phyloP scores from a whole-genome alignment of 2,113 vertebrate genomes.

The Varanus komodoensis region DNA sequence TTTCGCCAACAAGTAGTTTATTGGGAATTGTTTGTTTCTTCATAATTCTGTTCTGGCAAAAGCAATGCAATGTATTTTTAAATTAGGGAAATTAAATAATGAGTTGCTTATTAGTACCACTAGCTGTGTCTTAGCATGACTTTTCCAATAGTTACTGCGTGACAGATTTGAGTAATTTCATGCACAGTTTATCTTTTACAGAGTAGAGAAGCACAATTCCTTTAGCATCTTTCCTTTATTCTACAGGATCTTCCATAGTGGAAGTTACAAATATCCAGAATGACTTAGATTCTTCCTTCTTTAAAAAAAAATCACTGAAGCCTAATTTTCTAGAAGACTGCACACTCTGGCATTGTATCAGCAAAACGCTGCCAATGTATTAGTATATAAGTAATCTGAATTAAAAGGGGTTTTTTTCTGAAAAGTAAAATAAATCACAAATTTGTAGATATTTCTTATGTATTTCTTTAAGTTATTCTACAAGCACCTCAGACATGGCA shows the following conservation, averaged over 20 bases:
- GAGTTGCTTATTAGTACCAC: not conserved
- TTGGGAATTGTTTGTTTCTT: not conserved
- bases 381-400: not conserved
- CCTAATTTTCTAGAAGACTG: not conserved
- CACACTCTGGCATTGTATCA: not conserved
- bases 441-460: accelerated
- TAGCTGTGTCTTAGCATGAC: not conserved
- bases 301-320: constrained; percentile 2
- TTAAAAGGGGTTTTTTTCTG: not conserved
- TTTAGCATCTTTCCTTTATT: constrained; percentile 8
- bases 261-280: constrained; percentile 11
- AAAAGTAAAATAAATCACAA: not conserved
- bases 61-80: not conserved
- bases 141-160: not conserved
- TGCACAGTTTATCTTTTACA: accelerated
- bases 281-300: constrained; percentile 7
- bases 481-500: not conserved
- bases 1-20: not conserved
- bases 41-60: not conserved
- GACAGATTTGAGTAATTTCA: accelerated
- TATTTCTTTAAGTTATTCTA: not conserved
- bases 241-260: not conserved
- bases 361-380: constrained; percentile 38
- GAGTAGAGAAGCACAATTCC: not conserved
- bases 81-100: not conserved